These are phyloP conservation scores for Synergus umbraculus DNA, from an alignment of 2,888 invertebrate species.

Conservation along the genomic window DNA sequence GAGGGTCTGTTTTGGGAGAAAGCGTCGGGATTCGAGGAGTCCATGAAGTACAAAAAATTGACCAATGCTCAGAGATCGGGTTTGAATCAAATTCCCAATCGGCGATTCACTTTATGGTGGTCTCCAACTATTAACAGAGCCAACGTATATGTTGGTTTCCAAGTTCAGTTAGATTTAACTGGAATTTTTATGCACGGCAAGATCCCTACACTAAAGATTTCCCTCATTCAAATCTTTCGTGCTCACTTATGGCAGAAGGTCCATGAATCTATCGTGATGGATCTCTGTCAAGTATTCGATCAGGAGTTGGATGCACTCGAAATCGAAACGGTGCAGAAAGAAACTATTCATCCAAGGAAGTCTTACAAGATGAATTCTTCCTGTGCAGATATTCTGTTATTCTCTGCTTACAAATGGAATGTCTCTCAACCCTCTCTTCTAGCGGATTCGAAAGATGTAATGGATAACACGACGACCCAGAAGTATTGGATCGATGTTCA, in stretches of 20 bases:
- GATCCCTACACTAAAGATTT: slow-evolving; percentile 99
- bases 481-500: slow-evolving; percentile 99
- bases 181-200: slow-evolving; percentile 99
- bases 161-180: slow-evolving; percentile 98
- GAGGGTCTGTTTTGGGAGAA: slow-evolving; percentile 99
- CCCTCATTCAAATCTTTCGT: slow-evolving; percentile 99
- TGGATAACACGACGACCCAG: slow-evolving; percentile 99
- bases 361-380: slow-evolving; percentile 99
- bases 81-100: slow-evolving; percentile 99
- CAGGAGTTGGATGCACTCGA: slow-evolving; percentile 99
- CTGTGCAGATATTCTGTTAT: slow-evolving; percentile 98
- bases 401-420: slow-evolving; percentile 99
- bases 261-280: slow-evolving; percentile 99
- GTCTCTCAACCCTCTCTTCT: slow-evolving; percentile 72
- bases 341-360: slow-evolving; percentile 98
- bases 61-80: slow-evolving; percentile 99
- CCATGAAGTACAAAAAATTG: slow-evolving; percentile 99
- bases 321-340: slow-evolving; percentile 99
- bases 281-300: slow-evolving; percentile 99
- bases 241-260: slow-evolving; percentile 99
- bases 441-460: slow-evolving; percentile 96
- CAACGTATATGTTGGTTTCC: slow-evolving; percentile 97
- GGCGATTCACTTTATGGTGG: slow-evolving; percentile 99
- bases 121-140: slow-evolving; percentile 99
- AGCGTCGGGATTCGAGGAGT: slow-evolving; percentile 99